Conservation (phyloP, 2,888 invertebrate species). For the Brassicogethes aeneus region DNA sequence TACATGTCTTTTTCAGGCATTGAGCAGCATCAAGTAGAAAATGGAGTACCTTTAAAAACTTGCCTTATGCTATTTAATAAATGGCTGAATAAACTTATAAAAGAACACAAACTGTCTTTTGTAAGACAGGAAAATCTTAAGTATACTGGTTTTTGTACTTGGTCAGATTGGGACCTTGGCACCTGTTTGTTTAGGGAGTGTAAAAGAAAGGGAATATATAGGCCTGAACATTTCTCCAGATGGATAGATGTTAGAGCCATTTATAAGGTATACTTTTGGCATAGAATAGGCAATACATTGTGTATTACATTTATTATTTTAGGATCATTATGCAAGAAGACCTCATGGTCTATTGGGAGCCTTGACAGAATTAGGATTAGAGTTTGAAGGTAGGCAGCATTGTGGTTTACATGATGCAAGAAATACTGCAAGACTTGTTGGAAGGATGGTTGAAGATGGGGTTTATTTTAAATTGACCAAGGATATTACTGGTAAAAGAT, state of each 20-base stretch:
- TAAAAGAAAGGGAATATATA: slow-evolving; percentile 46
- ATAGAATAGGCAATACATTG: too few relatives aligned
- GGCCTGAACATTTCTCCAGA: slow-evolving; percentile 44
- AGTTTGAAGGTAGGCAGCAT: slow-evolving; percentile 51
- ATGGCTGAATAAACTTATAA: slow-evolving; percentile 49
- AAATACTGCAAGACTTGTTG: slow-evolving; percentile 50
- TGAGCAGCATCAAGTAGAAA: slow-evolving; percentile 46
- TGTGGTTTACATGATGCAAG: slow-evolving; percentile 53
- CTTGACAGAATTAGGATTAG: slow-evolving; percentile 46
- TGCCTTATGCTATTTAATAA: slow-evolving; percentile 46
- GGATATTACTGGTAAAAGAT: too few relatives aligned
- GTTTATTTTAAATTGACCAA: slow-evolving; percentile 41
- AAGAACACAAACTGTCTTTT: too few relatives aligned
- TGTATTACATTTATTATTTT: slow-evolving; percentile 15
- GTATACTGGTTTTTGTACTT: slow-evolving; percentile 47
- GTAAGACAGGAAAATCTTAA: too few relatives aligned
- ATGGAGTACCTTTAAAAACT: slow-evolving; percentile 43
- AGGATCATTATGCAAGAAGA: slow-evolving; percentile 47
- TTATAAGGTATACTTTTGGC: slow-evolving; percentile 36
- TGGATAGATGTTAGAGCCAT: slow-evolving; percentile 53
- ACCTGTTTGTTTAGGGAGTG: slow-evolving; percentile 51
- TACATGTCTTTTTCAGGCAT: slow-evolving; percentile 41
- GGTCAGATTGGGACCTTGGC: slow-evolving; percentile 57
- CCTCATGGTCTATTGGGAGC: slow-evolving; percentile 49
- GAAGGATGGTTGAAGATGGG: slow-evolving; percentile 50